Evolutionary conservation across 92 coral and sea anemone genomes (phyloP), one percentile per base, ranked within the genome.

Genomic region (Epizoanthus scotinus): DNA sequence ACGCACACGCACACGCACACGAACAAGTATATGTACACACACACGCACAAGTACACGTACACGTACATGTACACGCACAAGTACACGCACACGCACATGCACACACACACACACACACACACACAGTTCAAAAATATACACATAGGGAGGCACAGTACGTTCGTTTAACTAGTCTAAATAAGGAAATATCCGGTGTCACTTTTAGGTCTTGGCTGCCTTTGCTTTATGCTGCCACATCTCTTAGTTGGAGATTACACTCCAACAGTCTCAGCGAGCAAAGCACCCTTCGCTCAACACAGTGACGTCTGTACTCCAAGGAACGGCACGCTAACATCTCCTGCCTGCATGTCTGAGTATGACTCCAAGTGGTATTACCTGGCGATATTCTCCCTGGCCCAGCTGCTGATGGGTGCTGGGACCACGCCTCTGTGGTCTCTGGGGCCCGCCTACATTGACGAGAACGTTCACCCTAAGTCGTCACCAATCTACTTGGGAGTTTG

Each of bases 381-480:
- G 34, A 79, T 92, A 22, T 91, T 92, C 59, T 83, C 84, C 25
- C 13, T 90, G 56, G 90, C 92, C 2, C 97, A 89, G 81, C 55
- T 90, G 73, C 78, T 89, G 44, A 89, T 91, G 73, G 98, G 97
- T 27, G 94, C 85, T 1, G 98, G 98, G 3, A 82, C 97, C 14
- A 87, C 94, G 24, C 91, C 98, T 17, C 87, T 94, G 63, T 92
- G 69, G 82, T 83, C 87, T 26, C 88, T 94, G 28, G 97, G 93
- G 55, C 93, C 96, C 9, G 93, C 97, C 50, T 94, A 85, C 38
- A 81, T 94, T 42, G 98, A 94, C 67, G 98, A 94, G 73, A 94
- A 94, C 58, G 94, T 94, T 5, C 90, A 84, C 71, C 97, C 98
- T 10, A 92, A 94, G 85, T 90, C 93, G 71, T 83, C 91, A 15